Evolutionary conservation across 2,113 vertebrate species (phyloP).

Genomic region (Syngnathus scovelli): DNA sequence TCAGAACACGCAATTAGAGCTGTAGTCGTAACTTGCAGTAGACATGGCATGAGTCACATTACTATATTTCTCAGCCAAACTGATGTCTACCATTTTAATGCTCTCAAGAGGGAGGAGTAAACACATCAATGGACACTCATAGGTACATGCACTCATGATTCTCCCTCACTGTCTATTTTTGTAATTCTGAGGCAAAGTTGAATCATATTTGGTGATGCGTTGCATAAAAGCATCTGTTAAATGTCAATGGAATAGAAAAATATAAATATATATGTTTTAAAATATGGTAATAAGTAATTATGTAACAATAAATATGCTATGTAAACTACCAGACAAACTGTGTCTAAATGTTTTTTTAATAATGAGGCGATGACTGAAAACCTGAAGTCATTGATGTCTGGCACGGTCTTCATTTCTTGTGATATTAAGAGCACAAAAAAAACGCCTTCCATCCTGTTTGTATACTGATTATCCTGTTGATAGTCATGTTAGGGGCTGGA

Average conservation of each 20-base stretch:
- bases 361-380: not conserved
- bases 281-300: not conserved
- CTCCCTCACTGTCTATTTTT: constrained; percentile 17
- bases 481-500: not conserved
- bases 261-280: not conserved
- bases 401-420: not conserved
- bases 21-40: constrained; percentile 81
- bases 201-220: not conserved
- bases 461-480: not conserved
- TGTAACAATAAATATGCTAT: not conserved
- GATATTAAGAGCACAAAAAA: not conserved
- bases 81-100: constrained; percentile 61
- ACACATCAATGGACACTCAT: constrained; percentile 12
- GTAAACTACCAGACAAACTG: not conserved
- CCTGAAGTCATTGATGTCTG: not conserved
- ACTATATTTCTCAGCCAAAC: constrained; percentile 82
- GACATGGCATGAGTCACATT: constrained; percentile 83
- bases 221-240: not conserved
- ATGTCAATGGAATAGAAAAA: not conserved
- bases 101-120: constrained; percentile 29
- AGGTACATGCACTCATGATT: constrained; percentile 8
- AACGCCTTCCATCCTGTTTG: not conserved
- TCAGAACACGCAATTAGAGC: constrained; percentile 92
- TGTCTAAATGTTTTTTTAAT: not conserved
- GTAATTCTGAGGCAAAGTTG: not conserved